Conservation (phyloP, 2,888 invertebrate species). For the Lasioglossum lativentre region DNA sequence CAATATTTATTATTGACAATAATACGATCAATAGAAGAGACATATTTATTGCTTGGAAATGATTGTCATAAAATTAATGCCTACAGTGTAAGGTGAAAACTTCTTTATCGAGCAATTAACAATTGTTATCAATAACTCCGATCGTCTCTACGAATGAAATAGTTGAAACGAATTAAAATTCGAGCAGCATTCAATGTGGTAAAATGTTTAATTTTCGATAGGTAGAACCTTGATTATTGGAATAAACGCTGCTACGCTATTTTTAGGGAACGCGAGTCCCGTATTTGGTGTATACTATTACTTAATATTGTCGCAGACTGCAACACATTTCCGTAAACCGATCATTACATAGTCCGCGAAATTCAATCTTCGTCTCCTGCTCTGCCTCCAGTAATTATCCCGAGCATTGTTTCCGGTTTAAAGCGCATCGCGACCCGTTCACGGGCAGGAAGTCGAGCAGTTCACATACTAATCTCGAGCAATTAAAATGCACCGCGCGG, state of each 20-base stretch:
- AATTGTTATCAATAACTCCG: too few species aligned
- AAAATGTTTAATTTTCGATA: not conserved
- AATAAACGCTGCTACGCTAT: not conserved
- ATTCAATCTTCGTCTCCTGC: constrained; percentile 39
- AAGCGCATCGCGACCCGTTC: constrained; percentile 40
- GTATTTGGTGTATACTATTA: constrained; percentile 1
- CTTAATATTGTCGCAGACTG: not conserved
- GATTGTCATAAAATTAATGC: too few species aligned
- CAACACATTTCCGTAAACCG: constrained; percentile 17
- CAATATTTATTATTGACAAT: too few species aligned
- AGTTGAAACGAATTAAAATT: not conserved
- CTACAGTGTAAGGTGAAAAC: too few species aligned
- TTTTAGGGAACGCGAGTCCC: not conserved
- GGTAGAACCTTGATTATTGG: not conserved
- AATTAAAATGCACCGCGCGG: constrained; percentile 56
- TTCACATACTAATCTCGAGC: constrained; percentile 61
- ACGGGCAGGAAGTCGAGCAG: constrained; percentile 56
- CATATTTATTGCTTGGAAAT: too few species aligned
- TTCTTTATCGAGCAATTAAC: too few species aligned
- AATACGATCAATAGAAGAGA: too few species aligned
- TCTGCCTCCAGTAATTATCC: constrained; percentile 53
- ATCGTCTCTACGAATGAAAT: too few species aligned
- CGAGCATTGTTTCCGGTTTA: constrained; percentile 61
- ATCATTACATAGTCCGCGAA: constrained; percentile 27
- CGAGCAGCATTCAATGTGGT: not conserved